Conservation (phyloP, 2,888 invertebrate genomes). For the Euproctis similis region DNA sequence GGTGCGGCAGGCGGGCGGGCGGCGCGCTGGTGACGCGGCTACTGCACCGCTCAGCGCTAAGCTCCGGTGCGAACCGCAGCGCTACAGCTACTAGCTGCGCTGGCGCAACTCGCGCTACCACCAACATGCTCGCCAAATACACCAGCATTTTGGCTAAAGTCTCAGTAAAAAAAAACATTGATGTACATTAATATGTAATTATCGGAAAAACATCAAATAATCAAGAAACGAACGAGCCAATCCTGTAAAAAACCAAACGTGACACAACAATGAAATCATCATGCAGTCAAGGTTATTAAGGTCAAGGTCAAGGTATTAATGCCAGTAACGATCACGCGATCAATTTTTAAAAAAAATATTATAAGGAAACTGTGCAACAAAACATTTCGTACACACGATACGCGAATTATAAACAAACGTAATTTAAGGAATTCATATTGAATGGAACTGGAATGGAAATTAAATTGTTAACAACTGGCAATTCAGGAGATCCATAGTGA, state of each 20-base stretch:
- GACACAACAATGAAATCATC: neutral
- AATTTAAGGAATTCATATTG: too few relatives aligned
- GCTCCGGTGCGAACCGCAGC: slow-evolving; percentile 15
- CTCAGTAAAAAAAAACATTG: slow-evolving; percentile 31
- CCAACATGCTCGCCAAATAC: slow-evolving; percentile 30
- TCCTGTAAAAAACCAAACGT: neutral
- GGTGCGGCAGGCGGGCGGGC: slow-evolving; percentile 17
- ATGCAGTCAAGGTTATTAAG: neutral
- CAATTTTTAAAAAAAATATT: neutral
- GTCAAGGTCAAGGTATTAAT: too few relatives aligned
- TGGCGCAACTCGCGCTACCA: too few relatives aligned
- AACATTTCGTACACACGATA: too few relatives aligned
- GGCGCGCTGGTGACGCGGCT: slow-evolving; percentile 10
- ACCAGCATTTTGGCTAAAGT: slow-evolving; percentile 46
- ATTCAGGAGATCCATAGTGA: too few relatives aligned
- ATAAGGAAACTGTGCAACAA: neutral
- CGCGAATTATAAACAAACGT: too few relatives aligned
- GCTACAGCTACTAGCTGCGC: slow-evolving; percentile 20
- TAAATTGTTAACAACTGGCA: too few relatives aligned
- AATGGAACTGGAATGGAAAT: too few relatives aligned
- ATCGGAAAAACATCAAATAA: slow-evolving; percentile 25
- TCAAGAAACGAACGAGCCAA: neutral
- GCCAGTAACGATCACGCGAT: neutral
- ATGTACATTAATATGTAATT: slow-evolving; percentile 35
- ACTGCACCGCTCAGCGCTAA: slow-evolving; percentile 14